Conservation (phyloP, 2,888 invertebrate species). For the Luperina testacea region DNA sequence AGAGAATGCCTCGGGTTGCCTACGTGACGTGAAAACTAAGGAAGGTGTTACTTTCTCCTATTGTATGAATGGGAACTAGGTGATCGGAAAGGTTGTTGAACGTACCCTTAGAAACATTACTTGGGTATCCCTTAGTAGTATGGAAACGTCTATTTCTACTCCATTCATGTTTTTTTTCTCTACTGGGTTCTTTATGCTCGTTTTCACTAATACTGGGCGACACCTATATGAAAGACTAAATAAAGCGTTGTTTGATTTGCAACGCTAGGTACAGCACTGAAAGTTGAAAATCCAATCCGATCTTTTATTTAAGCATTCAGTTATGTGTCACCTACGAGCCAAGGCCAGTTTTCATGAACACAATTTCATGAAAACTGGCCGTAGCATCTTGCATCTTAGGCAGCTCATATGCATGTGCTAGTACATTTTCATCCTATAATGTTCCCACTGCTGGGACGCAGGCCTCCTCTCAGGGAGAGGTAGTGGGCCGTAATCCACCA, state of each 20-base stretch:
- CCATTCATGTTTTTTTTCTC: too few species aligned
- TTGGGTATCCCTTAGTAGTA: not conserved
- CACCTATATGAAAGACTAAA: too few species aligned
- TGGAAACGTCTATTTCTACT: not conserved
- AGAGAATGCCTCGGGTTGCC: conserved; percentile 41
- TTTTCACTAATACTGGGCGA: not conserved
- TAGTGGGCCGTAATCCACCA: too few species aligned
- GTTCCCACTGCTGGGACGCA: too few species aligned
- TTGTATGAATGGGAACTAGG: conserved; percentile 26
- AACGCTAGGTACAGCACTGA: too few species aligned
- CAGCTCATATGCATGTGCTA: too few species aligned
- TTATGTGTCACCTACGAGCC: not conserved
- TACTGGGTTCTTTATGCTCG: not conserved
- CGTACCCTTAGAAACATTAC: not conserved
- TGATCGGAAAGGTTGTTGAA: conserved; percentile 9
- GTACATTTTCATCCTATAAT: too few species aligned
- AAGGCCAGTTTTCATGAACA: too few species aligned
- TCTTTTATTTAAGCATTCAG: not conserved
- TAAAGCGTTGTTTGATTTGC: not conserved
- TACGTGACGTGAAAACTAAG: conserved; percentile 63
- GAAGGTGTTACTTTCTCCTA: not conserved
- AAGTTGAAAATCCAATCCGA: too few species aligned
- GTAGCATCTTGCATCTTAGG: too few species aligned
- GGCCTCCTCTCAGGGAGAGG: too few species aligned
- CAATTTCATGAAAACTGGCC: too few species aligned